Base-by-base conservation (phyloP, 1,140 invertebrate species). In the Gonatopus flavifemur region DNA sequence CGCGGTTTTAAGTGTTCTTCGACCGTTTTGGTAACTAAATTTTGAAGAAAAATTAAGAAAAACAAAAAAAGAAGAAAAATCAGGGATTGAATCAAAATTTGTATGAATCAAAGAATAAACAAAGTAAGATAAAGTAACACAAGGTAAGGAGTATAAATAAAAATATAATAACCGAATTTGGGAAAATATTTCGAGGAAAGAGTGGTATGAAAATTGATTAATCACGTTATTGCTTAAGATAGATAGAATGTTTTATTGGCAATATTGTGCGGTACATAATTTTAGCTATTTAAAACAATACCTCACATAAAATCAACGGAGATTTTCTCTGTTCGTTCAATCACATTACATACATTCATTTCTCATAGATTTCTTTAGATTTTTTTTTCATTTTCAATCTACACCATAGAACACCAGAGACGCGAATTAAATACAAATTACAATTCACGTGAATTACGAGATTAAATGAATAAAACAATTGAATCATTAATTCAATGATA, bases 221-320 rank as follows among this genome's bases (percentile, higher is more conserved):
- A 57, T 53, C 45, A 50, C 60, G 18, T 55, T 45, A 40, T 46
- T 57, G 49, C 62, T 67, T 50, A 57, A 64, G 69, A 53, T 57
- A 63, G 69, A 74, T 64, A 74, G 38, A 69, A 67, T 68, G 66
- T 46, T 76, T 76, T 76, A 76, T 77, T 77, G 63, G 40, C 49
- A 39, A 30, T 33, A 58, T 39, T 46, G 48, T 38, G 49, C 39
- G 56, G 56, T 57, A 61, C 62, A 67, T 55, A 50, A 31, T 60
- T 38, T n/a, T n/a, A n/a, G n/a, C n/a, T n/a, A n/a, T n/a, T n/a
- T n/a, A n/a, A n/a, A n/a, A n/a, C n/a, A n/a, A n/a, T n/a, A n/a
- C n/a, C n/a, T n/a, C n/a, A n/a, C n/a, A n/a, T n/a, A n/a, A n/a
- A n/a, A n/a, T n/a, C n/a, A n/a, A n/a, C n/a, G n/a, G n/a, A n/a